Conservation (phyloP, 1,140 invertebrate species). For the Drosophila busckii region DNA sequence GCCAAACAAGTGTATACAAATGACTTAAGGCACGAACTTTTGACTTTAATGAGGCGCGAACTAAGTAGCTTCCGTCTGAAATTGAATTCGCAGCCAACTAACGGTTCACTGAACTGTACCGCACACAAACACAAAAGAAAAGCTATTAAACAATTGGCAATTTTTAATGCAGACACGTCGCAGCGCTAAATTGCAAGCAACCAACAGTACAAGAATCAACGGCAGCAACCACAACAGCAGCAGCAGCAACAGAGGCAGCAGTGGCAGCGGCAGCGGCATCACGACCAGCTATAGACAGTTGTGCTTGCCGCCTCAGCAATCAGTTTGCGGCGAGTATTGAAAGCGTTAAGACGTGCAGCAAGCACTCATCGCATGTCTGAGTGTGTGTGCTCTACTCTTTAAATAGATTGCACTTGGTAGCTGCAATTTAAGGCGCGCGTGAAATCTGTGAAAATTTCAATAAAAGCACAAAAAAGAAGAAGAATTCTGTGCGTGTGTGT, state of each 20-base stretch:
- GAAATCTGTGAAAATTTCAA: constrained; percentile 62
- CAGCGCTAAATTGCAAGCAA: constrained; percentile 29
- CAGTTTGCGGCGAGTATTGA: constrained; percentile 72
- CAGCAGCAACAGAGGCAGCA: constrained; percentile 9
- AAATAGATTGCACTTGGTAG: too few species aligned
- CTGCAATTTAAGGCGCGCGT: constrained; percentile 54
- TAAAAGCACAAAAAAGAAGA: constrained; percentile 26
- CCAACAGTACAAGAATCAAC: constrained; percentile 25
- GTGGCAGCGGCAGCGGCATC: constrained; percentile 17
- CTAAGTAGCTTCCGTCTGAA: constrained; percentile 39
- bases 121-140: too few species aligned
- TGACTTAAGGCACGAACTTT: constrained; percentile 67
- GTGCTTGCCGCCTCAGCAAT: too few species aligned
- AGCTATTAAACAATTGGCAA: constrained; percentile 53
- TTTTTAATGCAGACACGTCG: constrained; percentile 53
- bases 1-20: constrained; percentile 28
- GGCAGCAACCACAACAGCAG: background rate
- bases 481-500: background rate
- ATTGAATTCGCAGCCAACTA: constrained; percentile 39
- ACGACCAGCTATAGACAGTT: constrained; percentile 21
- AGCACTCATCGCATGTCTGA: constrained; percentile 22
- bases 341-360: constrained; percentile 68
- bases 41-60: constrained; percentile 23
- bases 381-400: constrained; percentile 33
- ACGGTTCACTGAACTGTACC: constrained; percentile 59